Conservation (phyloP, 2,888 invertebrate genomes). For the Antheraea yamamai region DNA sequence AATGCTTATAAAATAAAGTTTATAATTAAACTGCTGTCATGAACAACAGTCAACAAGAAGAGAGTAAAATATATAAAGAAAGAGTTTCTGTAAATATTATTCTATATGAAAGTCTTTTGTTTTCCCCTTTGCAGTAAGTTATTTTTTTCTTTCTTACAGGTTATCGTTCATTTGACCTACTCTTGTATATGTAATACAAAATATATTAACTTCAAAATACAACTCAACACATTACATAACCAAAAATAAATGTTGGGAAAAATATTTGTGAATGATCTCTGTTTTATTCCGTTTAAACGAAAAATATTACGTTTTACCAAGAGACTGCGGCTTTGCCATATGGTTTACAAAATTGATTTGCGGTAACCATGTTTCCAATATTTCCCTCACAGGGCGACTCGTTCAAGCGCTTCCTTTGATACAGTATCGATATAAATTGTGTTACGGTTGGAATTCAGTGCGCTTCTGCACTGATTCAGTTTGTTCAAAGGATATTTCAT, state of each 20-base stretch:
- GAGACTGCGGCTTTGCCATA: not conserved
- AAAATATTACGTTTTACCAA: not conserved
- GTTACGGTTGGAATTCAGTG: not conserved
- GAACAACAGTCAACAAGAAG: not conserved
- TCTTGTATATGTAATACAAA: not conserved
- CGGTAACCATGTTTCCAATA: not conserved
- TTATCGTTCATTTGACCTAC: not conserved
- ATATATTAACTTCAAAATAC: not conserved
- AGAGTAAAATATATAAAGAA: not conserved
- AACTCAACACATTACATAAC: too few species aligned
- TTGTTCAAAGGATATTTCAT: not conserved
- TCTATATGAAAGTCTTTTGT: not conserved
- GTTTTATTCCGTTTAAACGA: not conserved
- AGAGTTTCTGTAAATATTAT: not conserved
- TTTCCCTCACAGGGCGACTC: not conserved
- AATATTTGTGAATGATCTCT: not conserved
- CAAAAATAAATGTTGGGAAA: not conserved
- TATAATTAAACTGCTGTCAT: not conserved
- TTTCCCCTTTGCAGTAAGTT: not conserved
- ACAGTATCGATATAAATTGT: conserved; percentile 2
- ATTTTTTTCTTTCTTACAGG: not conserved
- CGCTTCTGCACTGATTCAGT: not conserved
- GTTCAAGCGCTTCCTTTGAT: not conserved
- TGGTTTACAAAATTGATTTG: not conserved
- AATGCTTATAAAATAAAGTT: not conserved